Percentiles rank a stretch among this genome's conserved stretches.
phyloP scores from a whole-genome alignment of 2,113 vertebrate genomes.

The Cinclus cinclus region DNA sequence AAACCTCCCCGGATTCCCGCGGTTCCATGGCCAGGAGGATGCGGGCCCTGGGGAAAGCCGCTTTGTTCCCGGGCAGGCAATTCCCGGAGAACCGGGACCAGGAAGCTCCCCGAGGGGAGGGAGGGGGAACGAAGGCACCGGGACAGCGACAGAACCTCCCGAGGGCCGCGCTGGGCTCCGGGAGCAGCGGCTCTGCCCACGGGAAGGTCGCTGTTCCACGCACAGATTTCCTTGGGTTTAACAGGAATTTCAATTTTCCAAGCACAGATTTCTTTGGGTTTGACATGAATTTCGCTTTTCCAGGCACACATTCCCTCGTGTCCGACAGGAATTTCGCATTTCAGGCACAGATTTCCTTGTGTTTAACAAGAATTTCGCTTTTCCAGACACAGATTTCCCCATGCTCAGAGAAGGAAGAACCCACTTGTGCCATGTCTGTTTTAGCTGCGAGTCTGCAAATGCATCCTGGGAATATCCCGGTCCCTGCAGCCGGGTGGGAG shows the following conservation, averaged over 20 bases:
- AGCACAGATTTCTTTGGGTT: background rate
- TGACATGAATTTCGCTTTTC: accelerated
- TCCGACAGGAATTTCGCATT: background rate
- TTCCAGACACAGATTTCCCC: background rate
- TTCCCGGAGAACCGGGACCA: background rate
- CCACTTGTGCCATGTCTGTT: accelerated
- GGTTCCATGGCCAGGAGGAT: background rate
- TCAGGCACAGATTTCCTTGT: background rate
- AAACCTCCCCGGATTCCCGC: background rate
- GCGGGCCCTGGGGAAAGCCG: background rate
- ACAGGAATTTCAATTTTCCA: background rate
- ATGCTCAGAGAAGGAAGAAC: background rate
- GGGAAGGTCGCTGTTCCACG: background rate
- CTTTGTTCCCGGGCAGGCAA: background rate
- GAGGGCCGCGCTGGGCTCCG: background rate
- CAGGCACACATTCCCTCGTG: background rate
- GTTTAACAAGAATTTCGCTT: background rate
- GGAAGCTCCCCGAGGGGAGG: background rate
- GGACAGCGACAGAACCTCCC: background rate
- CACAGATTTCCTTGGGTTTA: background rate
- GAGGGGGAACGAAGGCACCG: background rate
- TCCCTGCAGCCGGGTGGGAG: background rate
- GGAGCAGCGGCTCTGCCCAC: background rate
- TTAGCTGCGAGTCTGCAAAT: background rate
- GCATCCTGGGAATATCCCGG: accelerated